Base-by-base conservation (phyloP, 2,888 invertebrate genomes). In the Pachycephus smyrnensis region DNA sequence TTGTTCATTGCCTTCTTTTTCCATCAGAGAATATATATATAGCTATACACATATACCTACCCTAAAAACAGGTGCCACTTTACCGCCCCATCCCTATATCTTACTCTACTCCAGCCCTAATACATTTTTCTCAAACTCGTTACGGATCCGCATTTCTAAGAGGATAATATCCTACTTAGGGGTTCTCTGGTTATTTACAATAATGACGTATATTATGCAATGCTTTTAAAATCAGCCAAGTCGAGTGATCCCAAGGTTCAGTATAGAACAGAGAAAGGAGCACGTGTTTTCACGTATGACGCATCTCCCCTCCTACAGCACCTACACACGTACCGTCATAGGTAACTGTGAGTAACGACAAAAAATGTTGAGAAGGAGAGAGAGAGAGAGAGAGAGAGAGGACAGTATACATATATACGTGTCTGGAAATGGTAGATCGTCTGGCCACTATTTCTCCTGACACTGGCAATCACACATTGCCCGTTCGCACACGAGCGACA, bases 231-330 rank as follows among this genome's bases (percentile, higher is more conserved):
- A 55, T 55, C 23, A 23, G 23, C 55, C 9, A 23, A 23, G 6
- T 55, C 23, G 9, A 55, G 9, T 9, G 55, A 55, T 55, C 4
- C 23, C 9, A 23, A 55, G 55, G 71, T 75, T 36, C 71, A 75
- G 71, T 68, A 77, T 30, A 32, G 33, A 4, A 2, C 23, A 4
- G 36, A 69, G 31, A 76, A 73, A 78, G 75, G 30, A 23, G 30
- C 79, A 76, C 79, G 79, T 76, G 71, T 76, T 69, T 71, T 75
- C 55, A 36, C 71, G 73, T 71, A 68, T 76, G 55, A 37, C 40
- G 75, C 35, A 71, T 75, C 68, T 35, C 74, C 73, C 71, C 31
- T 71, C 15, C 12, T 12, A 0, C 12, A 15, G 31, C 23, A 55
- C 71, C 12, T 33, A 31, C 31, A 73, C 37, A 80, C 68, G 15